A percentile compares a stretch with the other conserved stretches of the same genome.
phyloP scores from a whole-genome alignment of 2,797 vertebrate genomes.

The Rhinophrynus dorsalis region DNA sequence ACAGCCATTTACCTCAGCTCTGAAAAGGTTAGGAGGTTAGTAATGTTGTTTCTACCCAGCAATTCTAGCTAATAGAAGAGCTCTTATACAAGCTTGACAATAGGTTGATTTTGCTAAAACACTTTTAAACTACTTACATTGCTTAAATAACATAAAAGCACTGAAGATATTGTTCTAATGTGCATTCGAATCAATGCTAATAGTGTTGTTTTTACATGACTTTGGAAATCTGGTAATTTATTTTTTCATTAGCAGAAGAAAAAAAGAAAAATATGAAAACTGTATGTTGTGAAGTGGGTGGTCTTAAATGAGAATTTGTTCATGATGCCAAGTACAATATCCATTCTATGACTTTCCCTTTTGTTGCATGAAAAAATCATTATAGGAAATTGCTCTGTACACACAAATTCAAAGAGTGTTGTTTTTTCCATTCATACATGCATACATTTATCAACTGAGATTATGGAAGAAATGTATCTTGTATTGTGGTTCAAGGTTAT shows the following conservation, averaged over 20 bases:
- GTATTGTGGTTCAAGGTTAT: not conserved
- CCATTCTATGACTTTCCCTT: conserved; percentile 10
- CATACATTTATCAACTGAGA: not conserved
- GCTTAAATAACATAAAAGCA: no score
- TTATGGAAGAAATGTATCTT: not conserved
- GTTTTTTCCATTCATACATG: not conserved
- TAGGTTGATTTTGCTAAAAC: no score
- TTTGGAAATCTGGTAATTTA: not conserved
- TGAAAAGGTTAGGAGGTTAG: no score
- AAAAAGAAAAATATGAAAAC: not conserved
- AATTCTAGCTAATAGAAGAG: no score
- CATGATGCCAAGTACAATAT: conserved; percentile 33
- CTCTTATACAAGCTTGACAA: no score
- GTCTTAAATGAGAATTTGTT: conserved; percentile 21
- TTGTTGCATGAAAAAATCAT: not conserved
- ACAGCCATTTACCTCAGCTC: no score
- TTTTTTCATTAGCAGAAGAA: not conserved
- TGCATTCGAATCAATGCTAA: no score
- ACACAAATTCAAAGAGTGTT: not conserved
- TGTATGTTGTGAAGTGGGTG: conserved; percentile 17
- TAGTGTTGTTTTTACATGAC: conserved; percentile 13
- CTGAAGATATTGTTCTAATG: no score
- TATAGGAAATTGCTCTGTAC: not conserved
- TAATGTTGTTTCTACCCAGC: no score
- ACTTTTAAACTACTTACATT: no score